phyloP scores from a whole-genome alignment of 2,113 vertebrate species.

The Numida meleagris region DNA sequence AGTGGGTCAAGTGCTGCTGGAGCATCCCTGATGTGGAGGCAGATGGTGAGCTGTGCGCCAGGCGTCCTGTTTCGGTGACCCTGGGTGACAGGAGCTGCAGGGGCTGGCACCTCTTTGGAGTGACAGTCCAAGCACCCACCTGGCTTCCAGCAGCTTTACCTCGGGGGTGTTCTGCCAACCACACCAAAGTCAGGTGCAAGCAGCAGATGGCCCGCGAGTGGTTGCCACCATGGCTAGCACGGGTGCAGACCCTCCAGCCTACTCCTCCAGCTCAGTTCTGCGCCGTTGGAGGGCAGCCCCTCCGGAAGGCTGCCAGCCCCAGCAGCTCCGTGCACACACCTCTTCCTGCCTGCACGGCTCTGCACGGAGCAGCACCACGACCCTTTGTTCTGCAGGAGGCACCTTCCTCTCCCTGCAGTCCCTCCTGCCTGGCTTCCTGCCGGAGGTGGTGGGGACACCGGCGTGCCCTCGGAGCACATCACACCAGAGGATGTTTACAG shows the following conservation, averaged over 20 bases:
- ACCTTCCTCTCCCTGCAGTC: neutral
- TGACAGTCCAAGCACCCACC: neutral
- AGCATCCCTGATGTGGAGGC: neutral
- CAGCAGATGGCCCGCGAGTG: neutral
- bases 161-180: neutral
- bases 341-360: neutral
- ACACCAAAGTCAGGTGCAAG: neutral
- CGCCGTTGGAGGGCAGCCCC: neutral
- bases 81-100: neutral
- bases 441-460: neutral
- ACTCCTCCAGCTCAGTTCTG: neutral
- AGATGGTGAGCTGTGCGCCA: neutral
- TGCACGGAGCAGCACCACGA: neutral
- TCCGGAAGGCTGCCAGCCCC: neutral
- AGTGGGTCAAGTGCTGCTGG: neutral
- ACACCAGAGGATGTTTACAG: accelerated
- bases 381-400: neutral
- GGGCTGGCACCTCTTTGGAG: neutral
- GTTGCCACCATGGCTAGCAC: neutral
- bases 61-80: too few relatives aligned
- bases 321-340: neutral
- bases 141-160: neutral
- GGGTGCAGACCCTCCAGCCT: neutral
- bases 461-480: neutral
- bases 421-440: neutral